A percentile compares a stretch with the other conserved stretches of the same genome.
Conservation (phyloP, 2,113 vertebrate genomes). For the Acanthisitta chloris region DNA sequence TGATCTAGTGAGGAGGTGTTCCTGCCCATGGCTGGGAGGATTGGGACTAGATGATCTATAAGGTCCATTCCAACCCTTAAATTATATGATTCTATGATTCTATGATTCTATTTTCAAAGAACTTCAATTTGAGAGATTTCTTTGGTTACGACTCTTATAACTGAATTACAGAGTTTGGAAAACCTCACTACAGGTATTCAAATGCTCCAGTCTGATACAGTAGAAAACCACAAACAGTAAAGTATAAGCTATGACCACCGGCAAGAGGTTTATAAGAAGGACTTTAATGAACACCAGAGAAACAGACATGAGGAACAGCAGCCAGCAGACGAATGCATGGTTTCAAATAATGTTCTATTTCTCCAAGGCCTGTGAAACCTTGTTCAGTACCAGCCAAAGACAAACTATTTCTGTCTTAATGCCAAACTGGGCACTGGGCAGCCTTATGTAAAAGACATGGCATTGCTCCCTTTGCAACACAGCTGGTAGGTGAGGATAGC, state of each 20-base stretch:
- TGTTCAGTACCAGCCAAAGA: slow-evolving; percentile 17
- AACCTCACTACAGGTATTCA: background rate
- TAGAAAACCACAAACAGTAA: background rate
- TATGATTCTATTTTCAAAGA: background rate
- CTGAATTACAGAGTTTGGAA: background rate
- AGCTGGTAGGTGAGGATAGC: slow-evolving; percentile 64
- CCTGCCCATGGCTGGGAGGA: too few species aligned
- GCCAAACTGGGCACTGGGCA: slow-evolving; percentile 1
- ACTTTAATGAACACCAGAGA: background rate
- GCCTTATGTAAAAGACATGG: slow-evolving; percentile 40
- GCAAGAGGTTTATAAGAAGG: background rate
- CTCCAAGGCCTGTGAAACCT: slow-evolving; percentile 19
- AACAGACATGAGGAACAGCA: background rate
- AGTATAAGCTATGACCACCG: background rate
- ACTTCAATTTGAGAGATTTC: background rate
- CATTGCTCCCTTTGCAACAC: background rate
- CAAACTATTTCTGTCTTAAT: background rate
- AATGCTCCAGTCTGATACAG: background rate
- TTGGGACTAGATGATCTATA: too few species aligned
- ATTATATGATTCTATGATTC: too few species aligned
- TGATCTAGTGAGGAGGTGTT: too few species aligned
- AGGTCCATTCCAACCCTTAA: too few species aligned
- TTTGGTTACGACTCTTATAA: background rate
- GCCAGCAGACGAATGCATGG: background rate
- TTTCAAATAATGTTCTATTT: slow-evolving; percentile 44